phyloP scores from a whole-genome alignment of 2,113 vertebrate genomes.

The Isichthys henryi region DNA sequence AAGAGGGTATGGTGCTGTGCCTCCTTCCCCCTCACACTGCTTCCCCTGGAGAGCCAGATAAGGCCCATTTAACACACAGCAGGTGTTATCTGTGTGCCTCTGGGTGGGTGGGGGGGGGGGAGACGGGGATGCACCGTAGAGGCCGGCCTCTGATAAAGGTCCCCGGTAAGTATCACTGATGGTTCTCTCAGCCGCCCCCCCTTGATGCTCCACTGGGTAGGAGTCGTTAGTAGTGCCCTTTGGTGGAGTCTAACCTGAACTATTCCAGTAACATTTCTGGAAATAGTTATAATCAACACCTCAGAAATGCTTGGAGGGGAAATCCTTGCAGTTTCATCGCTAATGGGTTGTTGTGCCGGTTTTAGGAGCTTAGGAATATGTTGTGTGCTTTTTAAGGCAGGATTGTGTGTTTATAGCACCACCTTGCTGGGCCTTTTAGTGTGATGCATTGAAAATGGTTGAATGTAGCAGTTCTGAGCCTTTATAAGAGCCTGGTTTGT shows the following conservation, averaged over 20 bases:
- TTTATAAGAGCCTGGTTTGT: not conserved
- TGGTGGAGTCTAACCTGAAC: not conserved
- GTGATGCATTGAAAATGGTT: not conserved
- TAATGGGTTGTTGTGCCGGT: not conserved
- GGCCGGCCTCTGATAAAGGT: not conserved
- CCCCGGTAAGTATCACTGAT: not conserved
- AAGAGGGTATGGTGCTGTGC: not conserved
- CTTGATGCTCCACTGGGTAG: not conserved
- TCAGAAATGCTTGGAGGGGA: not conserved
- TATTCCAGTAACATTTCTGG: not conserved
- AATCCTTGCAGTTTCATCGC: not conserved
- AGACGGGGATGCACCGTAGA: not conserved
- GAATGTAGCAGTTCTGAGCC: not conserved
- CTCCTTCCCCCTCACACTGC: not conserved
- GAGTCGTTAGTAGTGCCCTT: not conserved
- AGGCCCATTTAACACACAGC: not conserved
- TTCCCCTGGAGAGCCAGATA: conserved; percentile 15
- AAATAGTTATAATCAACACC: not conserved
- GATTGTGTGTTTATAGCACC: not conserved
- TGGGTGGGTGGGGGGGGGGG: not conserved
- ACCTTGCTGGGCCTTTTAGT: not conserved
- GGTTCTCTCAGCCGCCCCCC: not conserved
- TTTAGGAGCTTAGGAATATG: not conserved
- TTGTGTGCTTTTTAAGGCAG: no score
- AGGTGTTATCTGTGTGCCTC: not conserved